A percentile compares a stretch with the other conserved stretches of the same genome.
Evolutionary conservation across 2,113 vertebrate species (phyloP).

Genomic region (Sciurus niger): DNA sequence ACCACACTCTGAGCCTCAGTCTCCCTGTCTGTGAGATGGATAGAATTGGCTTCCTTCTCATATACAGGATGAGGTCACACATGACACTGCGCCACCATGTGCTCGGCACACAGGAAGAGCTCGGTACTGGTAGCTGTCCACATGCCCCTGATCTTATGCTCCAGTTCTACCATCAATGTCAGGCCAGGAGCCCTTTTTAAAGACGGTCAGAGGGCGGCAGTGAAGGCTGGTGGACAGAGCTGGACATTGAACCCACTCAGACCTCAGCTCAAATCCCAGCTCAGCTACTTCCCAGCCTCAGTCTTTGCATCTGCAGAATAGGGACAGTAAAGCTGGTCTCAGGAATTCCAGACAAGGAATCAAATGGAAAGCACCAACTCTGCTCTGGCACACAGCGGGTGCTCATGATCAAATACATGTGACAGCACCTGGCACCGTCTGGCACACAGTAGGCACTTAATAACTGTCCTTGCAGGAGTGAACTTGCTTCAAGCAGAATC

Average conservation of each 20-base stretch:
- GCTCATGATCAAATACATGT: rapidly evolving
- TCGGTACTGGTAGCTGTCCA: rapidly evolving
- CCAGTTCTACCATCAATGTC: rapidly evolving
- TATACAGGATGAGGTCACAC: background rate
- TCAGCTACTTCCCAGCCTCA: background rate
- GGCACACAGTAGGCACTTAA: background rate
- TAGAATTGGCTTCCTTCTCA: background rate
- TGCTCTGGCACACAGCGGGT: background rate
- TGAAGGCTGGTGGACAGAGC: background rate
- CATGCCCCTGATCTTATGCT: rapidly evolving
- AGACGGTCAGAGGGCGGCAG: background rate
- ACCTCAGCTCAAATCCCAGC: background rate
- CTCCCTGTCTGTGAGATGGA: background rate
- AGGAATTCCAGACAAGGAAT: background rate
- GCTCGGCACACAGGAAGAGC: too few species aligned
- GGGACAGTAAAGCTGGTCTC: background rate
- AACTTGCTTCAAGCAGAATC: background rate
- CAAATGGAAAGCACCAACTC: background rate
- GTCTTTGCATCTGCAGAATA: background rate
- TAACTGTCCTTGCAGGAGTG: background rate
- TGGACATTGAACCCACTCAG: background rate
- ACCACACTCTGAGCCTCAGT: background rate
- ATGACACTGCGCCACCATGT: rapidly evolving
- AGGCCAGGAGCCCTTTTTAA: background rate
- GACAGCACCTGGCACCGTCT: background rate